Conservation (phyloP, 1,140 invertebrate species). For the Drosophila nannoptera region DNA sequence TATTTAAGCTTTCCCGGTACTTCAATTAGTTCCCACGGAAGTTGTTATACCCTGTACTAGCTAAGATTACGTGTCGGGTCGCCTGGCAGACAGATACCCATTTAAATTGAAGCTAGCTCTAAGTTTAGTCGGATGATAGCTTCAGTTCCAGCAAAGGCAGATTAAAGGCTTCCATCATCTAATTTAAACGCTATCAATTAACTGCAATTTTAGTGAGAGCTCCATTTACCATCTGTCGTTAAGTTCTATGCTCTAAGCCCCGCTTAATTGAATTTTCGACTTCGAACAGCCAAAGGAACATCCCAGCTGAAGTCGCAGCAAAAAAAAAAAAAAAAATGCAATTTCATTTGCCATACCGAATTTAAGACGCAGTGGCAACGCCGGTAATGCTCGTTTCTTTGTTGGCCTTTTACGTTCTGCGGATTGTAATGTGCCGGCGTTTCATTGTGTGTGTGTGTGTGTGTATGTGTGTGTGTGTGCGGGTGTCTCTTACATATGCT, state of each 20-base stretch:
- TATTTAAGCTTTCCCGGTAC: conserved; percentile 6
- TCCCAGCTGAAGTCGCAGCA: background rate
- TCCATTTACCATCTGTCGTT: background rate
- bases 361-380: conserved; percentile 34
- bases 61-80: background rate
- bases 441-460: conserved; percentile 29
- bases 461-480: conserved; percentile 3
- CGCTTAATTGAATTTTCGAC: conserved; percentile 4
- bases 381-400: conserved; percentile 22
- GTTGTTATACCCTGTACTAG: conserved; percentile 4
- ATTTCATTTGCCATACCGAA: conserved; percentile 30
- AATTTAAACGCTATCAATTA: background rate
- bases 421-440: conserved; percentile 54
- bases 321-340: conserved; percentile 3
- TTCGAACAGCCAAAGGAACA: conserved; percentile 7
- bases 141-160: too few relatives aligned
- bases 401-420: conserved; percentile 21
- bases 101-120: too few relatives aligned
- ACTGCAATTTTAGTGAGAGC: background rate
- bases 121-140: too few relatives aligned
- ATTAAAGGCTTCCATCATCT: too few relatives aligned
- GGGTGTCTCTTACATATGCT: conserved; percentile 33
- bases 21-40: conserved; percentile 15
- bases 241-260: background rate
- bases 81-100: background rate